Percentiles rank a stretch among this genome's conserved stretches.
Evolutionary conservation across 1,140 invertebrate genomes (phyloP).

Genomic region (Sycobia sp.): DNA sequence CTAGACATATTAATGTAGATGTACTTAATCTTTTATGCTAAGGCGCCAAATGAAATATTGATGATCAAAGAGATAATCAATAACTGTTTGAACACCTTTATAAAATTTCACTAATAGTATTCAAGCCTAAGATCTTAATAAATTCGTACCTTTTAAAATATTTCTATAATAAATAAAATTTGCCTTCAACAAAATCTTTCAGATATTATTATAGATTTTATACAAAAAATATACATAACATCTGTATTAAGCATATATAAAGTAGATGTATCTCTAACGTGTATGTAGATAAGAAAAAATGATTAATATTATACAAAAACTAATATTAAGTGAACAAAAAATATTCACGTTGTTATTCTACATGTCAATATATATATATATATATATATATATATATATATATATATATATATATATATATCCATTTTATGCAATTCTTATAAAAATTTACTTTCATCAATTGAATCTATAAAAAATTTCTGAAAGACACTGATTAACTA

Average conservation of each 20-base stretch:
- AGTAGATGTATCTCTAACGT: neutral
- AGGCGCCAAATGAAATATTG: neutral
- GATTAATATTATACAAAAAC: neutral
- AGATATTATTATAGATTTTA: conserved; percentile 18
- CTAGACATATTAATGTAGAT: neutral
- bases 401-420: neutral
- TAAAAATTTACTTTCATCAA: conserved; percentile 4
- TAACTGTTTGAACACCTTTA: no score
- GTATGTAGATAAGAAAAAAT: neutral
- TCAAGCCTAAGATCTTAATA: neutral
- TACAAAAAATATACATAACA: conserved; percentile 15
- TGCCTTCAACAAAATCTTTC: conserved; percentile 19
- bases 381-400: neutral
- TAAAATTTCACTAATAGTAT: neutral
- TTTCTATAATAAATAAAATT: conserved; percentile 25
- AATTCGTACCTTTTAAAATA: neutral
- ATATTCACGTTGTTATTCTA: neutral
- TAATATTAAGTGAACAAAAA: conserved; percentile 1
- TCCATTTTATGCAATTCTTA: no score
- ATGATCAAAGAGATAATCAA: neutral
- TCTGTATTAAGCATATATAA: neutral
- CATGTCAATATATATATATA: no score
- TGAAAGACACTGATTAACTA: conserved; percentile 21
- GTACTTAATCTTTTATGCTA: neutral
- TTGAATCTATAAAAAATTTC: conserved; percentile 18